Evolutionary conservation across 2,113 vertebrate genomes (phyloP), one percentile per base, ranked within the genome.

Genomic region (Ia io): DNA sequence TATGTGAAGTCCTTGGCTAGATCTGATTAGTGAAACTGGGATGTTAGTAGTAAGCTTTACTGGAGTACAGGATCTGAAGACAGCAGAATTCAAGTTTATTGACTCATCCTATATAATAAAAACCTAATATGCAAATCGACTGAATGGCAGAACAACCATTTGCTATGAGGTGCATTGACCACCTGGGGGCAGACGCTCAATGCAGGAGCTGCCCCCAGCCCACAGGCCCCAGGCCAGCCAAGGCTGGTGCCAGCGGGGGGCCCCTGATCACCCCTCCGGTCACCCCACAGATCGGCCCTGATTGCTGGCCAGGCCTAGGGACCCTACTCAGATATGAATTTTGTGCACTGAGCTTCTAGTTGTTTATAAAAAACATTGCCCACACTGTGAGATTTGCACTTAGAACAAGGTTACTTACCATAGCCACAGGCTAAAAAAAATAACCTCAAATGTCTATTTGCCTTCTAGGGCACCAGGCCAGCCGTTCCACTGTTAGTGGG

Each of bases 351-450:
- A 11, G 25, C 23, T 10, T 61, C 59, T 61, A 61, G 59, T 86
- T 91, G 59, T 90, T 91, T 91, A 67, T 80, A 82, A 79, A 86
- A 35, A 90, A 89, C 42, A 44, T 74, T 32, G 22, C 22, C 53
- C 32, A 40, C 5, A 6, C 44, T 61, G 32, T n/a, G 73, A 84
- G 59, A 59, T 79, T 79, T 71, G 17, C 30, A 84, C 22, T 71
- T 42, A 82, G 61, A 71, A 65, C 28, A 59, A 76, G 4, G 9
- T 88, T 80, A 65, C 42, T 91, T 80, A 70, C 49, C 5, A 10
- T 56, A 67, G 67, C 65, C 23, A 76, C n/a, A 82, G 17, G 13
- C 25, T 40, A 56, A 67, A 61, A 61, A 80, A 87, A 67, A 85
- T 35, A 17, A 28, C 6, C 42, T 91, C 61, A 84, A 80, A 32